phyloP scores from a whole-genome alignment of 2,113 vertebrate species.

The Chamaea fasciata region DNA sequence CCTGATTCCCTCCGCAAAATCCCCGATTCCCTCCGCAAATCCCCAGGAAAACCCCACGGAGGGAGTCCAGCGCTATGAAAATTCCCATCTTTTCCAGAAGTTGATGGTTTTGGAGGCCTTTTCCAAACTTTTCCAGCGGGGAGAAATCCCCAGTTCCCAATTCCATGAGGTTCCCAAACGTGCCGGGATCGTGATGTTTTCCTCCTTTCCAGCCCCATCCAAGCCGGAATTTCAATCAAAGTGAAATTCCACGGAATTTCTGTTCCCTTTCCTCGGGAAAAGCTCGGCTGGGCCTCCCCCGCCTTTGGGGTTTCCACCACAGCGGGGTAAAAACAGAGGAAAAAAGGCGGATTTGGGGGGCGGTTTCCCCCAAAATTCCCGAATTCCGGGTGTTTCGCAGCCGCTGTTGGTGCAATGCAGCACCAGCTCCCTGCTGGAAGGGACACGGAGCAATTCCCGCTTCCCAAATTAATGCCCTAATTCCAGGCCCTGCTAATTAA shows the following conservation, averaged over 20 bases:
- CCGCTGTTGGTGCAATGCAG: rapidly evolving
- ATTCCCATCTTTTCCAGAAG: not conserved
- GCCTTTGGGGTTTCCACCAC: rapidly evolving
- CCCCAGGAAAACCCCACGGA: not conserved
- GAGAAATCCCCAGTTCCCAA: not conserved
- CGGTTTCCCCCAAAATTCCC: not conserved
- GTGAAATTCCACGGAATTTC: rapidly evolving
- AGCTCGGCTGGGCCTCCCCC: not conserved
- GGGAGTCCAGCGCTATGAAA: rapidly evolving
- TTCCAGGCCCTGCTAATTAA: not conserved
- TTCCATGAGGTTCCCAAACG: not conserved
- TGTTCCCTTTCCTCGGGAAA: rapidly evolving
- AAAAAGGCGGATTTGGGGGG: rapidly evolving
- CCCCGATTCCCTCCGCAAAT: not conserved
- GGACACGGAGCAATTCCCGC: rapidly evolving
- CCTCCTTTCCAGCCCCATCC: not conserved
- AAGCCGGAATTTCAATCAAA: rapidly evolving
- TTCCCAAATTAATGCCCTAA: not conserved
- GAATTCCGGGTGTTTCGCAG: rapidly evolving
- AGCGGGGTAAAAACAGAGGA: rapidly evolving
- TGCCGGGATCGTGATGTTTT: rapidly evolving
- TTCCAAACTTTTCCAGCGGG: not conserved
- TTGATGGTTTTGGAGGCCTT: not conserved
- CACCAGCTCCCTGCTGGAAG: not conserved
- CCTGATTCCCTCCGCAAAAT: not conserved